Evolutionary conservation across 2,888 invertebrate species (phyloP).

Genomic region (Aphodius sticticus): DNA sequence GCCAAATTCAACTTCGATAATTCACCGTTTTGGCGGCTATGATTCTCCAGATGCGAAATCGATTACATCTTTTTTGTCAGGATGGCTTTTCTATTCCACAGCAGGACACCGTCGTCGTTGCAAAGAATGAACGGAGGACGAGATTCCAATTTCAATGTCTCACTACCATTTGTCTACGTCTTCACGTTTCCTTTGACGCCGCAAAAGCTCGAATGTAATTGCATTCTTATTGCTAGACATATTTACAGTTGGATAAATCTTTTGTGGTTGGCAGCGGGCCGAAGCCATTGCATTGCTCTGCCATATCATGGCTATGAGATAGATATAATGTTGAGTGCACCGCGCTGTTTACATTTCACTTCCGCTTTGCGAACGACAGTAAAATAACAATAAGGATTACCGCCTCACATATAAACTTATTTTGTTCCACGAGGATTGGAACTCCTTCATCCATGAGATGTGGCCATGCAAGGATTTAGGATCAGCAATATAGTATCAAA

Average conservation of each 20-base stretch:
- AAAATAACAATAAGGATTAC: slow-evolving; percentile 4
- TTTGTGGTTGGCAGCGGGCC: slow-evolving; percentile 36
- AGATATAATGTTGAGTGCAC: not conserved
- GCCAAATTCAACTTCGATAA: slow-evolving; percentile 4
- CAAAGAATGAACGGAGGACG: slow-evolving; percentile 15
- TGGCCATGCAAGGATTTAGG: not conserved
- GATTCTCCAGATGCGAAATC: not conserved
- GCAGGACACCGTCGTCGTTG: not conserved
- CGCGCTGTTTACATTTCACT: not conserved
- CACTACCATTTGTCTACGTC: slow-evolving; percentile 42
- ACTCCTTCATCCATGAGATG: not conserved
- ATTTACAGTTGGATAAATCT: slow-evolving; percentile 44
- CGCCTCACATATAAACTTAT: not conserved
- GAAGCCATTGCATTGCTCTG: not conserved
- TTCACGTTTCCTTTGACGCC: slow-evolving; percentile 39
- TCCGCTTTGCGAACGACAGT: not conserved
- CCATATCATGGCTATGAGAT: not conserved
- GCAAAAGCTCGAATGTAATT: slow-evolving; percentile 43
- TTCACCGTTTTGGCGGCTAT: not conserved
- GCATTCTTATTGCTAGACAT: slow-evolving; percentile 45
- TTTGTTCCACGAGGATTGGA: not conserved
- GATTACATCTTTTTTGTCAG: not conserved
- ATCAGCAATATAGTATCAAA: no score
- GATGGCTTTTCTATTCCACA: not conserved
- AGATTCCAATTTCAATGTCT: slow-evolving; percentile 43